Percentiles rank a stretch among this genome's conserved stretches.
These are phyloP conservation scores for Neoaliturus tenellus DNA, from an alignment of 2,888 invertebrate genomes.

Conservation along the genomic window DNA sequence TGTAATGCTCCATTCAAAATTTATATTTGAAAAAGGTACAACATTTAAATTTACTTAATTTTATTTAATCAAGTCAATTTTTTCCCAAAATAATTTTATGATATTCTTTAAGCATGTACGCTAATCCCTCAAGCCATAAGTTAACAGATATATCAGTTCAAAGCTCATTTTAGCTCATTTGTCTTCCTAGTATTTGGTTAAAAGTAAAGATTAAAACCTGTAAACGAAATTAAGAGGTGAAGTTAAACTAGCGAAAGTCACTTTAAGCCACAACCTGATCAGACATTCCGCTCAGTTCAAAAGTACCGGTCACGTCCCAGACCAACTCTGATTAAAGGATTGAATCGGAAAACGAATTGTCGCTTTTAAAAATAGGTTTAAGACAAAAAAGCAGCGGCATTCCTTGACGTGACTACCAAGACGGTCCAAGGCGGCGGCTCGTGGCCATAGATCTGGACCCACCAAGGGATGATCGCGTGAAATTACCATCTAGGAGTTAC, in stretches of 20 bases:
- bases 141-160: no score
- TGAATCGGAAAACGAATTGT: constrained; percentile 31
- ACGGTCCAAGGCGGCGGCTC: neutral
- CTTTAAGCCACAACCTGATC: neutral
- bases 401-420: constrained; percentile 8
- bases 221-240: neutral
- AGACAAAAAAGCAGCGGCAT: neutral
- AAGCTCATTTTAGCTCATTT: no score
- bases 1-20: no score
- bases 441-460: neutral
- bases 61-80: no score
- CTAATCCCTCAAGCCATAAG: no score
- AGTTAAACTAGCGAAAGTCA: neutral
- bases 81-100: no score
- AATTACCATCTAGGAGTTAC: neutral
- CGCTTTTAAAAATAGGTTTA: neutral
- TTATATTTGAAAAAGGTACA: no score
- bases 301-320: constrained; percentile 4
- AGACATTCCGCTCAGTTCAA: neutral
- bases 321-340: constrained; percentile 28
- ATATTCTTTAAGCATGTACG: no score
- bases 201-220: no score
- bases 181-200: no score
- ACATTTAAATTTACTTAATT: no score
- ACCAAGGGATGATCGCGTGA: constrained; percentile 9